Conservation (phyloP, 2,888 invertebrate species). For the Hydraecia micacea region DNA sequence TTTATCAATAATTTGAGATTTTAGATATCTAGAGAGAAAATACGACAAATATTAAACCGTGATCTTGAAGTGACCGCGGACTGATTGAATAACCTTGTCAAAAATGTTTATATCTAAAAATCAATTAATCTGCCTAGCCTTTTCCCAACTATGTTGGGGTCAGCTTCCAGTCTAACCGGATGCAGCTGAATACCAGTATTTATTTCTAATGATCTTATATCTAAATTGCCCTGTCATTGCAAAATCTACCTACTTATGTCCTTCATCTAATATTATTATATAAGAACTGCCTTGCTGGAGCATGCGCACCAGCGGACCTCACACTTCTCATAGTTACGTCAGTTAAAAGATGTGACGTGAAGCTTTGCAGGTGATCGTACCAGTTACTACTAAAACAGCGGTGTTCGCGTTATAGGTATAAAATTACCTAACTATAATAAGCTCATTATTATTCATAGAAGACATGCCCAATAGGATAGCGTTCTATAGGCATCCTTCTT, state of each 20-base stretch:
- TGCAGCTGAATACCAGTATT: background rate
- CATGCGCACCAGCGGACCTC: background rate
- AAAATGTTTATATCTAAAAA: background rate
- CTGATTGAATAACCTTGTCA: conserved; percentile 7
- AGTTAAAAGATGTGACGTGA: background rate
- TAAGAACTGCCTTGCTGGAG: background rate
- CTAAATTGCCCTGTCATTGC: background rate
- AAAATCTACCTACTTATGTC: background rate
- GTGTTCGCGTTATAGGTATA: background rate
- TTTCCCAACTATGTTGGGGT: background rate
- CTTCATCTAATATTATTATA: background rate
- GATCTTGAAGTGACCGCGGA: background rate
- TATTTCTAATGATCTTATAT: background rate
- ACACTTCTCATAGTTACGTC: background rate
- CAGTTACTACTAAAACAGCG: background rate
- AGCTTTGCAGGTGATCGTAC: background rate
- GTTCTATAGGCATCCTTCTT: conserved; percentile 23
- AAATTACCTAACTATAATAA: background rate
- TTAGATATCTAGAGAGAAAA: background rate
- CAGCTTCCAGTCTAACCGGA: background rate
- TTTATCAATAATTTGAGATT: background rate
- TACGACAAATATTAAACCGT: background rate
- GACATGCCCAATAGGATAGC: background rate
- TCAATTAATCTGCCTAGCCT: background rate
- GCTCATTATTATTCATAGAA: background rate